A percentile compares a stretch with the other conserved stretches of the same genome.
These are phyloP conservation scores for Ceratothoa steindachneri DNA, from an alignment of 2,888 invertebrate genomes.

Conservation along the genomic window DNA sequence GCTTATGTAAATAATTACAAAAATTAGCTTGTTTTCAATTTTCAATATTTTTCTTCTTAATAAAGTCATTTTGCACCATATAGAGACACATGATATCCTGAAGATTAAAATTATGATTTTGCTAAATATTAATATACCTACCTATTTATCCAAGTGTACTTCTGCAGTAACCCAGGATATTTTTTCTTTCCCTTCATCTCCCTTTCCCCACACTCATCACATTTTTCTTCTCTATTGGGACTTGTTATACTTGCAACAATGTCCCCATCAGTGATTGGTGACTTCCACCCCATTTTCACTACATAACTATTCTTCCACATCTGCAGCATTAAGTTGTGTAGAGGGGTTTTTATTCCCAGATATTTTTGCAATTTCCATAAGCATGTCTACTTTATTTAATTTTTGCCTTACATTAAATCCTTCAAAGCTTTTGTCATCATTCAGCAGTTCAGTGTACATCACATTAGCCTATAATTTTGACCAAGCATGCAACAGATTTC, in stretches of 20 bases:
- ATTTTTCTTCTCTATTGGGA: neutral
- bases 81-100: neutral
- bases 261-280: neutral
- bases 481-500: neutral
- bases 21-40: neutral
- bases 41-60: neutral
- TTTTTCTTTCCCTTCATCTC: neutral
- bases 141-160: neutral
- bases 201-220: neutral
- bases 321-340: neutral
- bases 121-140: neutral
- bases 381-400: neutral
- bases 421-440: neutral
- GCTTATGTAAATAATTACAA: neutral
- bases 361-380: neutral
- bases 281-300: neutral
- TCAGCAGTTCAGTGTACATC: neutral
- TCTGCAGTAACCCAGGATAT: neutral
- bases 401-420: neutral
- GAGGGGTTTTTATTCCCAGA: neutral
- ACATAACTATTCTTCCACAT: neutral
- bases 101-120: neutral
- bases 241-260: neutral
- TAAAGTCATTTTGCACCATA: neutral
- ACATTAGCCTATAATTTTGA: neutral